Conservation (phyloP, 2,797 vertebrate genomes). For the Leptatherina wallacei region DNA sequence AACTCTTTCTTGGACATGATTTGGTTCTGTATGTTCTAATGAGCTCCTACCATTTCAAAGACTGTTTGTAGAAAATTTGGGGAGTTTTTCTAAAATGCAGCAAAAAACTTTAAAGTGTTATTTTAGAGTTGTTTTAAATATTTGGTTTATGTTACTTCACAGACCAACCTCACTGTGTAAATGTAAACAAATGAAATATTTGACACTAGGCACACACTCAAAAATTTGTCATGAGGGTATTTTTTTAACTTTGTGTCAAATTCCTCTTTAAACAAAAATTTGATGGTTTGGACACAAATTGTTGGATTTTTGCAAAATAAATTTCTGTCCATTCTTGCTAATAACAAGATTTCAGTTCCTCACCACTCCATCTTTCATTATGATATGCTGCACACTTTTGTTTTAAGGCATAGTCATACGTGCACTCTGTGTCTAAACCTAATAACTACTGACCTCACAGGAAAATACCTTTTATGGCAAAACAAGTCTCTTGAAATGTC, state of each 20-base stretch:
- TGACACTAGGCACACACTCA: neutral
- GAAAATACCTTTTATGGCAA: neutral
- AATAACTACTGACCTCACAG: neutral
- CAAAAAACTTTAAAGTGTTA: neutral
- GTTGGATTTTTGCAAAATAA: too few species aligned
- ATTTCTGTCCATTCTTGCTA: neutral
- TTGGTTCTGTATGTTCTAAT: neutral
- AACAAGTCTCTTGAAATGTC: neutral
- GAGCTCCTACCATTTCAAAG: neutral
- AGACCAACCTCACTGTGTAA: neutral
- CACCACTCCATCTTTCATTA: neutral
- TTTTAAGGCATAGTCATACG: neutral
- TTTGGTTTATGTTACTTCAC: neutral
- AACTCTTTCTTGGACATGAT: slow-evolving; percentile 6
- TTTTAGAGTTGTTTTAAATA: neutral
- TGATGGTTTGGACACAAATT: neutral
- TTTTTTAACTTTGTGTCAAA: neutral
- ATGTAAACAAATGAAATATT: neutral
- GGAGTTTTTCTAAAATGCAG: neutral
- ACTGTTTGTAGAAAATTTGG: neutral
- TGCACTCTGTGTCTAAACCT: neutral
- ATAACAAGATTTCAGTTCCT: neutral
- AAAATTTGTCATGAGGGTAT: neutral
- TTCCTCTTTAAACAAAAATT: neutral
- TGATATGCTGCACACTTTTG: neutral